Evolutionary conservation across 2,888 invertebrate genomes (phyloP).

Genomic region (Neoaliturus tenellus): DNA sequence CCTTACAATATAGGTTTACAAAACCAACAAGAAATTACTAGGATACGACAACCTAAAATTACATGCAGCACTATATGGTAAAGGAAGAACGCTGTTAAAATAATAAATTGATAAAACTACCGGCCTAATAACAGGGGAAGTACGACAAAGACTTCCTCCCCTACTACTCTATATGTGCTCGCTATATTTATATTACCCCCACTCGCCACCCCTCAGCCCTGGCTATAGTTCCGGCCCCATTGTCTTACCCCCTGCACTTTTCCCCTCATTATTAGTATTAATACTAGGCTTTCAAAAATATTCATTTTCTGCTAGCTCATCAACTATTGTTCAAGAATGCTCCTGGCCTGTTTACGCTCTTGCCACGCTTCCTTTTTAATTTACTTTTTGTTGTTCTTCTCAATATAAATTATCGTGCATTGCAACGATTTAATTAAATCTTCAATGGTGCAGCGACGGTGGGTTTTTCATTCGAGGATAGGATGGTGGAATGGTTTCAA

Average conservation of each 20-base stretch:
- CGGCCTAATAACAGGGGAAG: not conserved
- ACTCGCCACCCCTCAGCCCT: not conserved
- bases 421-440: too few relatives aligned
- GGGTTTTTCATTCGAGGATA: too few relatives aligned
- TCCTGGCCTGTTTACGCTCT: not conserved
- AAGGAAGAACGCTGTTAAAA: not conserved
- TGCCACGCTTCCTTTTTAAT: conserved; percentile 3
- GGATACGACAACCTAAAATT: too few relatives aligned
- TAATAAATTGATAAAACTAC: conserved; percentile 25
- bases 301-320: conserved; percentile 43
- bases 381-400: not conserved
- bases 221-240: conserved; percentile 28
- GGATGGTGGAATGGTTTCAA: too few relatives aligned
- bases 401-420: too few relatives aligned
- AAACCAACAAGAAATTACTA: too few relatives aligned
- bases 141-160: conserved; percentile 16
- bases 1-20: too few relatives aligned
- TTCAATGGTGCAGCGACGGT: too few relatives aligned
- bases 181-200: conserved; percentile 32
- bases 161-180: conserved; percentile 27
- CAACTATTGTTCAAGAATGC: conserved; percentile 45
- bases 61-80: too few relatives aligned
- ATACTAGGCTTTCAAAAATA: conserved; percentile 48
- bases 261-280: conserved; percentile 38
- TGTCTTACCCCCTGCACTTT: conserved; percentile 39